These are phyloP conservation scores for Sebastes minor DNA, from an alignment of 2,797 vertebrate genomes.

Conservation along the genomic window DNA sequence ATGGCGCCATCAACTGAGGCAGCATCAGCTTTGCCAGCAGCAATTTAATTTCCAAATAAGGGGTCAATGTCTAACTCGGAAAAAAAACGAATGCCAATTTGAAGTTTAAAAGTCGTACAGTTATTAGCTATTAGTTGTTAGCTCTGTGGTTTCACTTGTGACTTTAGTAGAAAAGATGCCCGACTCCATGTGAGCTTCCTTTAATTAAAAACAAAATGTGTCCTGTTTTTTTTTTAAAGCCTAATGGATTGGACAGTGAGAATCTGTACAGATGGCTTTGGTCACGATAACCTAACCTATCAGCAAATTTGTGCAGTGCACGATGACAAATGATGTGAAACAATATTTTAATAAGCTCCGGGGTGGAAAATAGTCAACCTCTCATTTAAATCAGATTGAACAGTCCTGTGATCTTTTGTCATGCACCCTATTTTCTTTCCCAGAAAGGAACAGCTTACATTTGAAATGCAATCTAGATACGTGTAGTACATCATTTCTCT, in stretches of 20 bases:
- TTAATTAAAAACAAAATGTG: not conserved
- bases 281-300: not conserved
- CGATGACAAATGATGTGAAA: slow-evolving; percentile 12
- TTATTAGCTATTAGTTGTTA: not conserved
- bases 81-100: not conserved
- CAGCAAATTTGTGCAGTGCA: not conserved
- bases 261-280: not conserved
- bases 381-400: slow-evolving; percentile 20
- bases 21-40: not conserved
- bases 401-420: slow-evolving; percentile 33
- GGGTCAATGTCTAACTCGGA: not conserved
- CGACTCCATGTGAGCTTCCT: not conserved
- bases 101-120: not conserved
- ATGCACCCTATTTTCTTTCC: slow-evolving; percentile 15
- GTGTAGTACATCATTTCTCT: slow-evolving; percentile 33
- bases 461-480: slow-evolving; percentile 32
- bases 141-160: not conserved
- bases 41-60: not conserved
- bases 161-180: not conserved
- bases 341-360: slow-evolving; percentile 27
- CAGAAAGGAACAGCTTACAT: slow-evolving; percentile 21
- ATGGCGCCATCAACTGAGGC: not conserved
- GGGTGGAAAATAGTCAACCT: slow-evolving; percentile 1
- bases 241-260: not conserved
- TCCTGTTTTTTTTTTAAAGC: not conserved